phyloP scores from a whole-genome alignment of 2,888 invertebrate species.

The Noctua comes region DNA sequence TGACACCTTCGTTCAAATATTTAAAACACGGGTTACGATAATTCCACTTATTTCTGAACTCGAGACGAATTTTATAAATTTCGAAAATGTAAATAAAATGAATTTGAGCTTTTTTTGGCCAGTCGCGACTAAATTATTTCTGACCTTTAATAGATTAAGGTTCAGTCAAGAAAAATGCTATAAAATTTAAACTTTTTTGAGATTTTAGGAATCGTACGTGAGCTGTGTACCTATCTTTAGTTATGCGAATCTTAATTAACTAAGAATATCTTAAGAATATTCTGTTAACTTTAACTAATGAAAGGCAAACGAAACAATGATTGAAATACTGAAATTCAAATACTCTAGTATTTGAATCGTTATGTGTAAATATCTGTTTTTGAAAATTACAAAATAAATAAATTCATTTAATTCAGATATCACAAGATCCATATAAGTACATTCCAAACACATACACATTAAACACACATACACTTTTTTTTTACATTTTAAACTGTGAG shows the following conservation, averaged over 20 bases:
- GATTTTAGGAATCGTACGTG: slow-evolving; percentile 34
- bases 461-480: no score
- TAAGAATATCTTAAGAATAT: background rate
- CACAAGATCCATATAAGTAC: no score
- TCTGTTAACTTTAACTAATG: background rate
- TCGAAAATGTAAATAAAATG: slow-evolving; percentile 22
- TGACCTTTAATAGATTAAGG: slow-evolving; percentile 17
- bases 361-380: background rate
- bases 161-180: slow-evolving; percentile 26
- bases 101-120: background rate
- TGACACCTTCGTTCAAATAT: slow-evolving; percentile 38
- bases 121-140: slow-evolving; percentile 12
- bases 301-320: background rate
- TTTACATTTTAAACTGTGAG: no score
- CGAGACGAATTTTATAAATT: slow-evolving; percentile 33
- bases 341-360: no score
- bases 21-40: slow-evolving; percentile 28
- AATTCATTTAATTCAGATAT: no score
- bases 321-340: background rate
- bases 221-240: background rate
- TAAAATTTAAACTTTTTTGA: slow-evolving; percentile 7
- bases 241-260: background rate
- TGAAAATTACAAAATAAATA: no score
- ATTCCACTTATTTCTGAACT: slow-evolving; percentile 24
- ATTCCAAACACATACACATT: no score